Percentiles rank a stretch among this genome's conserved stretches.
Conservation (phyloP, 2,113 vertebrate genomes). For the Calypte anna region DNA sequence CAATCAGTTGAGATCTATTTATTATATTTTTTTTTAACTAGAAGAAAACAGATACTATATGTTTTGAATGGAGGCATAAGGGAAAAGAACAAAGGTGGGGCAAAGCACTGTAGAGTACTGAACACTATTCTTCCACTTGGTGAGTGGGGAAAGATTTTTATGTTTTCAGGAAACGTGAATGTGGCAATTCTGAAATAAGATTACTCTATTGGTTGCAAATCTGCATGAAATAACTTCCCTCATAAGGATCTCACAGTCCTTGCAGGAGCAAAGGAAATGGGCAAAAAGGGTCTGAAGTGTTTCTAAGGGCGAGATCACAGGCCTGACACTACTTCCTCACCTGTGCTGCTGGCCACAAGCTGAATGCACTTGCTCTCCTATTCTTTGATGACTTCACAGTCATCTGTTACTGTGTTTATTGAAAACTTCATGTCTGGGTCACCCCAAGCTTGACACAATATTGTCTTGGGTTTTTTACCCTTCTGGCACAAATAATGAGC, state of each 20-base stretch:
- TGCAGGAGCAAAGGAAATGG: rapidly evolving
- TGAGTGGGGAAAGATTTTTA: neutral
- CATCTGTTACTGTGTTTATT: neutral
- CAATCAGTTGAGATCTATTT: neutral
- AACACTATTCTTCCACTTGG: neutral
- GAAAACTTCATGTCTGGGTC: neutral
- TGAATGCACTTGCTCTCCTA: neutral
- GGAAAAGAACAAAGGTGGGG: neutral
- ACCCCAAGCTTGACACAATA: neutral
- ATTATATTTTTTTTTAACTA: neutral
- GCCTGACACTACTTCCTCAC: rapidly evolving
- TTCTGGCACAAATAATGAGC: neutral
- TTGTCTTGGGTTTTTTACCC: neutral
- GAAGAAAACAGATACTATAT: neutral
- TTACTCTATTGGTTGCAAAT: neutral
- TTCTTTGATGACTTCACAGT: neutral
- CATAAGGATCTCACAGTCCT: neutral
- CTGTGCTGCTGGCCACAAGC: neutral
- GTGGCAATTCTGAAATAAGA: neutral
- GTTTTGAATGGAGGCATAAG: neutral
- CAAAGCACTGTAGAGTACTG: neutral
- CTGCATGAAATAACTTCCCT: neutral
- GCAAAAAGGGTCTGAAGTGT: neutral
- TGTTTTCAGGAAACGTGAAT: neutral
- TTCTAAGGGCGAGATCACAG: rapidly evolving